Evolutionary conservation across 1,140 invertebrate species (phyloP), one percentile per base, ranked within the genome.

Genomic region (Alviniconcha marisindica): DNA sequence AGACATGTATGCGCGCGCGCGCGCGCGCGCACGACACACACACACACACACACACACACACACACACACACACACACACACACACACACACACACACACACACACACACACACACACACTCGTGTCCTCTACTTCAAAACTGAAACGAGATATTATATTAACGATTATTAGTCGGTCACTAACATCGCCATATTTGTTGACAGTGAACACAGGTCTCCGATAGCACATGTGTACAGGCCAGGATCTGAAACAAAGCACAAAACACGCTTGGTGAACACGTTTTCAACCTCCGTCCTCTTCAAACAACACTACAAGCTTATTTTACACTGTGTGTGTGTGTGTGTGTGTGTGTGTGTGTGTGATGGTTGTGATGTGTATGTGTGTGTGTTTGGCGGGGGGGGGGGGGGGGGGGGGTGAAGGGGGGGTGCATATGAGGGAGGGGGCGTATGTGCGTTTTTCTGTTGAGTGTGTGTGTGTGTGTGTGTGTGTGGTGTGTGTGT

Each of bases 151-250:
- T 12, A 10, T 33, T 3, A 33, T 33, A 33, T 5, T 14, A 4
- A 66, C 74, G 21, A 12, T 40, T 15, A 77, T 7, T 12, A 2
- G 51, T 1, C 18, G 2, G 24, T 1, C 18, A 21, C 31, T 77
- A 51, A 77, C 76, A 18, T 77, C 76, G 28, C n/a, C 44, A n/a
- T 77, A 31, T 33, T 38, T 44, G 76, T 77, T 77, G n/a, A 77
- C 7, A 4, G 12, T 51, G 33, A 77, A 54, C 31, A 54, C 31
- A 15, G 76, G 76, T 51, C 42, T n/a, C 15, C 12, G 44, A 21
- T 48, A 51, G 54, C n/a, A 21, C 76, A 77, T 77, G 44, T 77
- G 76, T 33, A 77, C 76, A 21, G 76, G 76, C 44, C 44, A 77
- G 24, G 48, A 18, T 44, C 76, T 77, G 76, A 44, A 77, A 77